Evolutionary conservation across 2,888 invertebrate species (phyloP).

Genomic region (Prenolepis imparis): DNA sequence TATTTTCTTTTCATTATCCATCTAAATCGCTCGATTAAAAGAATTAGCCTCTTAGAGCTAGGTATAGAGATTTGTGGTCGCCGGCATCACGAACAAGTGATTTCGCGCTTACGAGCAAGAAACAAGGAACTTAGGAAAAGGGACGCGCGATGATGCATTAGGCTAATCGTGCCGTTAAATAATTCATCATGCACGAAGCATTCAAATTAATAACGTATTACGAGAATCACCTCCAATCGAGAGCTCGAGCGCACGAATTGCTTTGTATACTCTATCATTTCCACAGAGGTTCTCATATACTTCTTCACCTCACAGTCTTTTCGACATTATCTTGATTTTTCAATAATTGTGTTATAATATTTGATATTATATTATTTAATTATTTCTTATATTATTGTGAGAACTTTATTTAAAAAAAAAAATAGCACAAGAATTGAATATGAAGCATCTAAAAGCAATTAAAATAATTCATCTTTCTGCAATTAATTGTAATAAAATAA

Average conservation of each 20-base stretch:
- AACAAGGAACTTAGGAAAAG: conserved; percentile 56
- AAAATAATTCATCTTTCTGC: background rate
- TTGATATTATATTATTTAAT: background rate
- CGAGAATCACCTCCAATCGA: conserved; percentile 73
- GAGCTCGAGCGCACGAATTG: conserved; percentile 65
- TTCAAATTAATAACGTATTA: conserved; percentile 79
- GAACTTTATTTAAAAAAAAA: background rate
- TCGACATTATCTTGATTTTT: background rate
- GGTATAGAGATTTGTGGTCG: background rate
- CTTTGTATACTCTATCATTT: conserved; percentile 76
- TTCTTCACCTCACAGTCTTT: background rate
- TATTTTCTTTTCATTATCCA: conserved; percentile 21
- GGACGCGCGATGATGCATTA: conserved; percentile 69
- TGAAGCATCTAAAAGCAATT: background rate
- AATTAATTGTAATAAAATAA: background rate
- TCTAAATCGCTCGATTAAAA: conserved; percentile 65
- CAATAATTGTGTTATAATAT: background rate
- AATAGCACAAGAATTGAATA: background rate
- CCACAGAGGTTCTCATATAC: conserved; percentile 69
- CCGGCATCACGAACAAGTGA: conserved; percentile 56
- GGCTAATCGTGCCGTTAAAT: conserved; percentile 76
- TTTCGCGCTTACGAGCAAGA: conserved; percentile 33
- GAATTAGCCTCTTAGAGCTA: conserved; percentile 33
- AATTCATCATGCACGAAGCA: conserved; percentile 76
- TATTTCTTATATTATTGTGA: background rate